phyloP scores from a whole-genome alignment of 2,797 vertebrate species.

The Lutjanus campechanus region DNA sequence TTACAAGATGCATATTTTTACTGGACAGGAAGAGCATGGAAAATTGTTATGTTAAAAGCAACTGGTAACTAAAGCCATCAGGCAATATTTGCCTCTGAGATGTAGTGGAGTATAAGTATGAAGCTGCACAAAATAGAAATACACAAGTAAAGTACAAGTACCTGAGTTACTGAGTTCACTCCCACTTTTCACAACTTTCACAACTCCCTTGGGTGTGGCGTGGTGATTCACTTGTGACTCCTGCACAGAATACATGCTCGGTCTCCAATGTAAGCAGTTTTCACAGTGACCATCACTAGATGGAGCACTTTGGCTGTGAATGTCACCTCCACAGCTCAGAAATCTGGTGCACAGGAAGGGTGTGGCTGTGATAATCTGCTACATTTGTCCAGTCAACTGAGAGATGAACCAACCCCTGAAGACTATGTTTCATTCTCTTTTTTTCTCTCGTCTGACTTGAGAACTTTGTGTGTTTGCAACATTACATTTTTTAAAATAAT shows the following conservation, averaged over 20 bases:
- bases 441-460: background rate
- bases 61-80: background rate
- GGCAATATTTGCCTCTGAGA: background rate
- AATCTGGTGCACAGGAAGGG: conserved; percentile 22
- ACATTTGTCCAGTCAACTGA: conserved; percentile 1
- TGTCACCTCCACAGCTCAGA: background rate
- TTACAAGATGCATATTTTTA: background rate
- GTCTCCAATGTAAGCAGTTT: background rate
- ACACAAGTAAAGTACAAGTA: background rate
- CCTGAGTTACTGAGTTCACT: background rate
- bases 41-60: background rate
- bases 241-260: background rate
- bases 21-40: background rate
- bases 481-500: background rate
- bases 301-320: conserved; percentile 56
- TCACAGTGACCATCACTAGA: conserved; percentile 54
- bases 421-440: background rate
- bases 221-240: conserved; percentile 17
- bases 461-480: background rate
- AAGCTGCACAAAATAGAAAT: background rate
- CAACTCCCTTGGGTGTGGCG: conserved; percentile 34
- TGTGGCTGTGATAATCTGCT: conserved; percentile 47
- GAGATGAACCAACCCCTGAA: background rate
- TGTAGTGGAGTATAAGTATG: background rate
- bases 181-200: background rate